Percentiles rank a stretch among this genome's conserved stretches.
phyloP scores from a whole-genome alignment of 2,888 invertebrate species.

The Rotaria socialis region DNA sequence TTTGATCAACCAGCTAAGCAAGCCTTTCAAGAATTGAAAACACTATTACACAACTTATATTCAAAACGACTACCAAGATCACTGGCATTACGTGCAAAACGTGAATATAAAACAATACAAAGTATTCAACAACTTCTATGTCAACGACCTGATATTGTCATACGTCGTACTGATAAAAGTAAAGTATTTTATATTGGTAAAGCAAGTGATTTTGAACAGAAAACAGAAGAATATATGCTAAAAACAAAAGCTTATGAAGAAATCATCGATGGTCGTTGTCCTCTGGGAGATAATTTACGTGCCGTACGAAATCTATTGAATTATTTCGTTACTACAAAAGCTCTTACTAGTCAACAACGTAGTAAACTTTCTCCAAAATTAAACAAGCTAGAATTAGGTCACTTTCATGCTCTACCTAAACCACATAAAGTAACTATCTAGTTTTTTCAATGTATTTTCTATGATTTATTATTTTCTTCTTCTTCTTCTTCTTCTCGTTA shows the following conservation, averaged over 20 bases:
- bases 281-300: no score
- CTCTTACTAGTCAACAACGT: no score
- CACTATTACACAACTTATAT: no score
- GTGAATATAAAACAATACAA: background rate
- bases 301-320: no score
- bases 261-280: background rate
- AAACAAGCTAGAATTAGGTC: background rate
- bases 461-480: no score
- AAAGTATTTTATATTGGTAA: slow-evolving; percentile 1
- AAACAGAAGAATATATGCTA: background rate
- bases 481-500: no score
- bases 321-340: no score
- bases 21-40: no score
- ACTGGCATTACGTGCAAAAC: no score
- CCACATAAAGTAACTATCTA: background rate
- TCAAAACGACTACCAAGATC: no score
- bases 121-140: background rate
- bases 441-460: no score
- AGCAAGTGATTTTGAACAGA: background rate
- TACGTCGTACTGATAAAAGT: background rate
- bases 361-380: background rate
- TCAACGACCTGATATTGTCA: background rate
- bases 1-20: no score
- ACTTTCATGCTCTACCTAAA: background rate
- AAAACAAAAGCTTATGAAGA: background rate